Percentiles rank a stretch among this genome's conserved stretches.
Evolutionary conservation across 2,113 vertebrate species (phyloP).

Genomic region (Heterotis niloticus): DNA sequence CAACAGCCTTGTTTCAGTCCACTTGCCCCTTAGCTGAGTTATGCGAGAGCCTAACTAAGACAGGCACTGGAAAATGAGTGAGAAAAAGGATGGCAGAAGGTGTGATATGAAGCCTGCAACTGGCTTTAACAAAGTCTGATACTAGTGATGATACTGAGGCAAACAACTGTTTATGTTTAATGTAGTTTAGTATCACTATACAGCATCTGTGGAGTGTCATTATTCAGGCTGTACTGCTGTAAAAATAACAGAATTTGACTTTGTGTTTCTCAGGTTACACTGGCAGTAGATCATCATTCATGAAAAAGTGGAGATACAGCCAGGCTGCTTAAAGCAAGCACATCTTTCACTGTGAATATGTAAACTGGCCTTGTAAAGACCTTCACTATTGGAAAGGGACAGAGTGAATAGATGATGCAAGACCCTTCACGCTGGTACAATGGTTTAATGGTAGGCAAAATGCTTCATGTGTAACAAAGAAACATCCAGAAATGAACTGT

Average conservation of each 20-base stretch:
- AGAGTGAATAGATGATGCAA: not conserved
- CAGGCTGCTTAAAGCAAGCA: no score
- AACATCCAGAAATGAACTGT: not conserved
- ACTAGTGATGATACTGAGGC: no score
- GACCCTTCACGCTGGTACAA: not conserved
- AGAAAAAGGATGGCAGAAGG: not conserved
- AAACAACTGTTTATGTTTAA: not conserved
- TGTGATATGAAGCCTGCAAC: no score
- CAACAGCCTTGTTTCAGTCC: not conserved
- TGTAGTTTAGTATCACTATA: not conserved
- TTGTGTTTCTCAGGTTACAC: not conserved
- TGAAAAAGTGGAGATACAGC: not conserved
- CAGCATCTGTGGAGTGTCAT: not conserved
- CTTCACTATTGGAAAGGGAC: not conserved
- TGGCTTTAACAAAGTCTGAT: no score
- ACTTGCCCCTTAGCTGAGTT: slow-evolving; percentile 2
- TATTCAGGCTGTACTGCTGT: not conserved
- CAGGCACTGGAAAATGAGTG: not conserved
- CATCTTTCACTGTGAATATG: not conserved
- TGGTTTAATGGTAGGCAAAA: not conserved
- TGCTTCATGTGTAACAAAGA: not conserved
- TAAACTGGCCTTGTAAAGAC: not conserved
- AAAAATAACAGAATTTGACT: not conserved
- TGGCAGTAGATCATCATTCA: not conserved
- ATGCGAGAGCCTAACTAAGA: not conserved